Evolutionary conservation across 1,140 invertebrate genomes (phyloP).

Genomic region (Carcinoscorpius rotundicauda): DNA sequence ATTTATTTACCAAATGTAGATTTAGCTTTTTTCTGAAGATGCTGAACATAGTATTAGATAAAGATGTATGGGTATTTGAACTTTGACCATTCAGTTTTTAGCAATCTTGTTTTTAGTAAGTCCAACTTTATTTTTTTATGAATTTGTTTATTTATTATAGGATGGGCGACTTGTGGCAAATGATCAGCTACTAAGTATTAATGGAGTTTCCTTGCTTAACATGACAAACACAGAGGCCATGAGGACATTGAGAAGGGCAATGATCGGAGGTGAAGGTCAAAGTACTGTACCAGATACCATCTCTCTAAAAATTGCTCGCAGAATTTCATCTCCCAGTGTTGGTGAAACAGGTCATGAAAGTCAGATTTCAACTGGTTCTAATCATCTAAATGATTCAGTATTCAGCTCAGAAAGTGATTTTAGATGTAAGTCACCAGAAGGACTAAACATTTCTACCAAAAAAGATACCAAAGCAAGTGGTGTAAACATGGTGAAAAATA

Average conservation of each 20-base stretch:
- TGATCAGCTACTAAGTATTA: conserved; percentile 89
- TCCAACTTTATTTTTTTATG: not conserved
- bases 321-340: conserved; percentile 33
- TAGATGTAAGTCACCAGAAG: not conserved
- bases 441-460: not conserved
- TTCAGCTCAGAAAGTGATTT: not conserved
- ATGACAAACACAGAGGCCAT: conserved; percentile 86
- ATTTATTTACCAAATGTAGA: no score
- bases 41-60: no score
- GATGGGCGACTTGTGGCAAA: conserved; percentile 85
- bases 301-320: conserved; percentile 64
- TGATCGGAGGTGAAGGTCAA: conserved; percentile 64
- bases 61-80: no score
- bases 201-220: conserved; percentile 74
- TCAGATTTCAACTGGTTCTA: not conserved
- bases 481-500: no score
- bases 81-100: no score
- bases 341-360: not conserved
- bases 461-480: no score
- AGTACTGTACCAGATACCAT: conserved; percentile 61
- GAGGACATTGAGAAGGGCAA: conserved; percentile 76
- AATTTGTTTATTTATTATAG: conserved; percentile 5
- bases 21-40: no score
- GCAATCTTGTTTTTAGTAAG: not conserved
- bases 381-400: not conserved